phyloP scores from a whole-genome alignment of 2,113 vertebrate species.

The Pluvialis apricaria region DNA sequence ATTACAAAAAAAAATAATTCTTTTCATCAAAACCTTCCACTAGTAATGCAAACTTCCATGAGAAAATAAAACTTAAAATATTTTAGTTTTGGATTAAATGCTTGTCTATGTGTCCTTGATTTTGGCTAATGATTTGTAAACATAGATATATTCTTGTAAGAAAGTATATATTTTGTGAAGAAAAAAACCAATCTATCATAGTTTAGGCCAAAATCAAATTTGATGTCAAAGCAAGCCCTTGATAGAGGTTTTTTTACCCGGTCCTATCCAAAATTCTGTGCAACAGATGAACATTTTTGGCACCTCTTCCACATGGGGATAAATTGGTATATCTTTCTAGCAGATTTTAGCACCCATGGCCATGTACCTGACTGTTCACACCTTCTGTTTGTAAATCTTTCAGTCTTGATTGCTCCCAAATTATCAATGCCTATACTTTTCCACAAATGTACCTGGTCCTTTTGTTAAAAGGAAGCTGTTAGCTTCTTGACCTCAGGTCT shows the following conservation, averaged over 20 bases:
- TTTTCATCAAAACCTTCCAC: not conserved
- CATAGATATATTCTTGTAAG: not conserved
- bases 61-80: not conserved
- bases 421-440: not conserved
- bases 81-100: not conserved
- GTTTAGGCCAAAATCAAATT: not conserved
- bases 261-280: not conserved
- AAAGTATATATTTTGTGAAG: not conserved
- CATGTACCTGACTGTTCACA: not conserved
- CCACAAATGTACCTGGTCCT: not conserved
- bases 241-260: not conserved
- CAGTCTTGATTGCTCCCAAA: not conserved
- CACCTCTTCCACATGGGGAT: not conserved
- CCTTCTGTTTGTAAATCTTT: not conserved
- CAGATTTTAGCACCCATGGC: not conserved
- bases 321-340: not conserved
- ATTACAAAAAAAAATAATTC: not conserved
- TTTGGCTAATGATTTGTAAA: not conserved
- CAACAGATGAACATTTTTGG: not conserved
- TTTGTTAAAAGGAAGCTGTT: too few species aligned
- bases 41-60: not conserved
- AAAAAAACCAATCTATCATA: not conserved
- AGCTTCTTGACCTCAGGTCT: not conserved
- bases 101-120: not conserved
- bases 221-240: not conserved